Conservation (phyloP, 2,888 invertebrate genomes). For the Eutolmus rufibarbis region DNA sequence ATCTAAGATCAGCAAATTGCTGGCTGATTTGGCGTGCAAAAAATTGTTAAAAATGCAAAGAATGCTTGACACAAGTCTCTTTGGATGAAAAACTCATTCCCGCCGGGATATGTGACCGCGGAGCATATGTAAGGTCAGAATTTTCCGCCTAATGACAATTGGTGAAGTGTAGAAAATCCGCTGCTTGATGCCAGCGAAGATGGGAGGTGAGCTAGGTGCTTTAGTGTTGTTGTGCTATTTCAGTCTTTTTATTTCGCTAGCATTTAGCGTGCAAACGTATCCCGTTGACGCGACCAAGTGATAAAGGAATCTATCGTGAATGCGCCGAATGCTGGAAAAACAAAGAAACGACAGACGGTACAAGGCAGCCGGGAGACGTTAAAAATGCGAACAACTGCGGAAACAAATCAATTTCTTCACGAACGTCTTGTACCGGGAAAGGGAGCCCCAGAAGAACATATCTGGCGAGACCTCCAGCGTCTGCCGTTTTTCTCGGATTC, state of each 20-base stretch:
- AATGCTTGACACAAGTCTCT: constrained; percentile 4
- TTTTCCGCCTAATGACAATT: constrained; percentile 24
- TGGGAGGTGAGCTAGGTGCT: not conserved
- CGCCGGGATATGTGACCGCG: not conserved
- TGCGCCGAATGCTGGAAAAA: constrained; percentile 7
- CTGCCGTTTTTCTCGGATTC: not conserved
- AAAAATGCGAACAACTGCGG: constrained; percentile 41
- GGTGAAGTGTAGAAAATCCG: constrained; percentile 1
- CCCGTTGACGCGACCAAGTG: not conserved
- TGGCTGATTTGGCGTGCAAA: not conserved
- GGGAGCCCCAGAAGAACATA: constrained; percentile 2
- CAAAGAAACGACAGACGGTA: constrained; percentile 30
- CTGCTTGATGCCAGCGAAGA: not conserved
- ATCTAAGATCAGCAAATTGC: constrained; percentile 10
- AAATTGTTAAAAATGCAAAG: not conserved
- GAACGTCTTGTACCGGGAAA: constrained; percentile 21
- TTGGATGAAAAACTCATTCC: constrained; percentile 7
- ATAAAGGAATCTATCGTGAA: constrained; percentile 29
- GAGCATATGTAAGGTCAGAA: constrained; percentile 26
- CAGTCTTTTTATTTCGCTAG: not conserved
- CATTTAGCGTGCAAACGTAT: not conserved
- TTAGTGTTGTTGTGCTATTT: not conserved
- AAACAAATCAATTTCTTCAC: constrained; percentile 45
- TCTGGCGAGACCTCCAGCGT: not conserved
- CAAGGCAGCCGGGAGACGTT: constrained; percentile 10